phyloP scores from a whole-genome alignment of 2,797 vertebrate genomes.

The Catharus ustulatus region DNA sequence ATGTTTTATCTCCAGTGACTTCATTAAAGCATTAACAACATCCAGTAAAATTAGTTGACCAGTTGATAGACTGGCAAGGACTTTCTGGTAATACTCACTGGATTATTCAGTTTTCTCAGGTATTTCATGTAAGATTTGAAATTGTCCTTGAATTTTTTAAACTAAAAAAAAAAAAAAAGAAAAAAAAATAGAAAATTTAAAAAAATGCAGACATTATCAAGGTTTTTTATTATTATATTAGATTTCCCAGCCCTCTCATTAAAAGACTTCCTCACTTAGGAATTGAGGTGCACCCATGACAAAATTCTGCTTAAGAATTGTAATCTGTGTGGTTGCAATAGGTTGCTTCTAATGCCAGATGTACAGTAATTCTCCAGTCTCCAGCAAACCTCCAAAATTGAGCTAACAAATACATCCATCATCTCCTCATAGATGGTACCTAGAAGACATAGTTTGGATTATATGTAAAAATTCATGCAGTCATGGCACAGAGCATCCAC shows the following conservation, averaged over 20 bases:
- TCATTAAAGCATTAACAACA: not conserved
- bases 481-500: not conserved
- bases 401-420: not conserved
- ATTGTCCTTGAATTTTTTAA: not conserved
- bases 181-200: too few relatives aligned
- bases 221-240: not conserved
- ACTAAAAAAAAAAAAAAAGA: not conserved
- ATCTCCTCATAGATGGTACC: not conserved
- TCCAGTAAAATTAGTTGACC: not conserved
- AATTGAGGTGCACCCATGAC: not conserved
- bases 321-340: not conserved
- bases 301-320: not conserved
- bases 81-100: not conserved
- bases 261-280: not conserved
- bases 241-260: not conserved
- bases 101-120: not conserved
- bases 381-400: not conserved
- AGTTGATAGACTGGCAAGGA: not conserved
- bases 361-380: not conserved
- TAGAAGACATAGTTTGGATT: not conserved
- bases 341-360: not conserved
- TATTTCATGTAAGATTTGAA: not conserved
- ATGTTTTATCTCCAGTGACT: not conserved
- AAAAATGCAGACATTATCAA: not conserved
- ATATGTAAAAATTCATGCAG: not conserved